Evolutionary conservation across 2,888 invertebrate genomes (phyloP).

Genomic region (Amphiduros pacificus): DNA sequence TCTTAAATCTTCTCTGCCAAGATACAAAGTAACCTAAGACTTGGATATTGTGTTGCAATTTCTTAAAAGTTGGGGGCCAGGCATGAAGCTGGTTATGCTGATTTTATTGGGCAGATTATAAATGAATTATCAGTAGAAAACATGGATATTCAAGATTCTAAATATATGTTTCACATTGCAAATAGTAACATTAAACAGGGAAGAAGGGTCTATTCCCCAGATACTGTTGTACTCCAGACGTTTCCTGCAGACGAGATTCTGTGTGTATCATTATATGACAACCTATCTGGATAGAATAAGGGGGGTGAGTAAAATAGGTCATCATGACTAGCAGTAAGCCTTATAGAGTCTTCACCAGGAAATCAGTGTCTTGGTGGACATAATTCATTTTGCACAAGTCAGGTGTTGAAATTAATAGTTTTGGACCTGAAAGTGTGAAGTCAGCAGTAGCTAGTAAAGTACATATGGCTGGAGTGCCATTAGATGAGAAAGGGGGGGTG

Average conservation of each 20-base stretch:
- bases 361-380: too few species aligned
- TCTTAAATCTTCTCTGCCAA: neutral
- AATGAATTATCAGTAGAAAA: neutral
- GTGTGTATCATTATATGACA: neutral
- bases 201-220: neutral
- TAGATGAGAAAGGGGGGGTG: too few species aligned
- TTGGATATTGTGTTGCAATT: too few species aligned
- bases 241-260: neutral
- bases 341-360: too few species aligned
- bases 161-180: neutral
- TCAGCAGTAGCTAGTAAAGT: too few species aligned
- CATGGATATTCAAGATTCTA: neutral
- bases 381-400: too few species aligned
- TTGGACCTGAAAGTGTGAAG: too few species aligned
- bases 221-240: neutral
- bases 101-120: neutral
- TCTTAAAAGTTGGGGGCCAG: neutral
- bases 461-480: too few species aligned
- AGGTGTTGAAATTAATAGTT: too few species aligned
- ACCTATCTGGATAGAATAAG: too few species aligned
- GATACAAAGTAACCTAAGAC: neutral
- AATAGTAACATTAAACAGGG: neutral
- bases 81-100: neutral
- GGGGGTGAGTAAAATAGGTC: too few species aligned
- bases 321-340: too few species aligned